Evolutionary conservation across 2,888 invertebrate species (phyloP).

Genomic region (Macrophya alboannulata): DNA sequence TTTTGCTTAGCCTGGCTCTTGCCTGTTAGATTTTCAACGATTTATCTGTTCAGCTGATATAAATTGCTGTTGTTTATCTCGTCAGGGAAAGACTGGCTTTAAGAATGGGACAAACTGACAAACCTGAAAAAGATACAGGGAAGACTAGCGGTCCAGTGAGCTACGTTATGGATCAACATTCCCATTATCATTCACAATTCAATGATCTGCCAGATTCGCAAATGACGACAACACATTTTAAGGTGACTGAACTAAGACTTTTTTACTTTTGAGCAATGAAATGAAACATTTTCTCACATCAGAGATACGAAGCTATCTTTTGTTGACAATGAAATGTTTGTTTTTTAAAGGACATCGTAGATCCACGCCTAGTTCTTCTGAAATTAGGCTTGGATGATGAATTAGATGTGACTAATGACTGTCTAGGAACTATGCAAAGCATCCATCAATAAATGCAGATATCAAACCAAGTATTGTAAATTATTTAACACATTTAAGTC

Average conservation of each 20-base stretch:
- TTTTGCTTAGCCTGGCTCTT: neutral
- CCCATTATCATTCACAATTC: constrained; percentile 50
- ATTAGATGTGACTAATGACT: constrained; percentile 62
- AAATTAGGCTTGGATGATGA: constrained; percentile 71
- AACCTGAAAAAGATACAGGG: constrained; percentile 70
- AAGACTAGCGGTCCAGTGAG: constrained; percentile 54
- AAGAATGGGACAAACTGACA: constrained; percentile 66
- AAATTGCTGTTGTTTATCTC: neutral
- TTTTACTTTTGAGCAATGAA: neutral
- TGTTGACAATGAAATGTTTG: neutral
- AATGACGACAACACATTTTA: constrained; percentile 62
- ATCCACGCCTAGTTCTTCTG: constrained; percentile 72
- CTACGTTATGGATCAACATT: constrained; percentile 53
- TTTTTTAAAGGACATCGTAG: constrained; percentile 70
- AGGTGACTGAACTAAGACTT: constrained; percentile 60
- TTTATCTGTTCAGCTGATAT: neutral
- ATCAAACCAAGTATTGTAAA: neutral
- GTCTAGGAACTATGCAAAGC: constrained; percentile 60
- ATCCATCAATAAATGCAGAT: constrained; percentile 49
- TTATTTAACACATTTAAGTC: neutral
- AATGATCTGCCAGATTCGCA: constrained; percentile 60
- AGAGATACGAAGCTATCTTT: constrained; percentile 17
- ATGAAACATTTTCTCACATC: constrained; percentile 30
- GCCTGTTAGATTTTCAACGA: neutral
- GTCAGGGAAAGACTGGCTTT: constrained; percentile 69